A percentile compares a stretch with the other conserved stretches of the same genome.
These are phyloP conservation scores for Sarcophaga rosellei DNA, from an alignment of 2,888 invertebrate species.

Conservation along the genomic window DNA sequence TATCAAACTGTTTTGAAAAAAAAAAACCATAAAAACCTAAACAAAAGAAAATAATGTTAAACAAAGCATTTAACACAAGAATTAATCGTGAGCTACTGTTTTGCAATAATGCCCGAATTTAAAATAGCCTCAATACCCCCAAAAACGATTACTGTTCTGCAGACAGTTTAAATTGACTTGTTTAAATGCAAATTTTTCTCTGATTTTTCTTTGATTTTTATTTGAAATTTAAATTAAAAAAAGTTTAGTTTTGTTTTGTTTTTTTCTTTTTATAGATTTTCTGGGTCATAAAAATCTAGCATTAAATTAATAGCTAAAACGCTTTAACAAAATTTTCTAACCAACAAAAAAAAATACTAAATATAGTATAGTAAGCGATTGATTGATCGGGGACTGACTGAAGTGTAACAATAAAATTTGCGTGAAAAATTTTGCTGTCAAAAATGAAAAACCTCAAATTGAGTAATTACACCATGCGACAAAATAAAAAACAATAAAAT, in stretches of 20 bases:
- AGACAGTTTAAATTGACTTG: constrained; percentile 74
- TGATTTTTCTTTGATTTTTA: constrained; percentile 25
- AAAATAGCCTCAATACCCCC: constrained; percentile 69
- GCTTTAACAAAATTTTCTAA: too few relatives aligned
- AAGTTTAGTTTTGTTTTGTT: not conserved
- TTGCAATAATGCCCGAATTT: constrained; percentile 71
- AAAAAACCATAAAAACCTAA: not conserved
- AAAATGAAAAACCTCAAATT: too few relatives aligned
- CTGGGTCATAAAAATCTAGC: not conserved
- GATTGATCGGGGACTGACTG: too few relatives aligned
- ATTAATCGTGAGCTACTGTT: constrained; percentile 77
- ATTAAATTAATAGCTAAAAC: too few relatives aligned
- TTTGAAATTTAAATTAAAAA: not conserved
- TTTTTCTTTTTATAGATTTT: not conserved
- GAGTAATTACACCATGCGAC: too few relatives aligned
- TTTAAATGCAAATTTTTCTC: constrained; percentile 76
- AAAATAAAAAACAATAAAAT: too few relatives aligned
- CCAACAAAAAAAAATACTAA: too few relatives aligned
- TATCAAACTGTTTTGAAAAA: not conserved
- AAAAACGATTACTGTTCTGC: not conserved
- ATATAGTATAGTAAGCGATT: too few relatives aligned
- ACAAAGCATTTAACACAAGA: constrained; percentile 20
- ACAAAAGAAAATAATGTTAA: not conserved
- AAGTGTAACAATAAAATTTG: too few relatives aligned
- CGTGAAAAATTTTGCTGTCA: too few relatives aligned